A percentile compares a stretch with the other conserved stretches of the same genome.
Evolutionary conservation across 1,140 invertebrate genomes (phyloP).

Genomic region (Calliopsis andreniformis): DNA sequence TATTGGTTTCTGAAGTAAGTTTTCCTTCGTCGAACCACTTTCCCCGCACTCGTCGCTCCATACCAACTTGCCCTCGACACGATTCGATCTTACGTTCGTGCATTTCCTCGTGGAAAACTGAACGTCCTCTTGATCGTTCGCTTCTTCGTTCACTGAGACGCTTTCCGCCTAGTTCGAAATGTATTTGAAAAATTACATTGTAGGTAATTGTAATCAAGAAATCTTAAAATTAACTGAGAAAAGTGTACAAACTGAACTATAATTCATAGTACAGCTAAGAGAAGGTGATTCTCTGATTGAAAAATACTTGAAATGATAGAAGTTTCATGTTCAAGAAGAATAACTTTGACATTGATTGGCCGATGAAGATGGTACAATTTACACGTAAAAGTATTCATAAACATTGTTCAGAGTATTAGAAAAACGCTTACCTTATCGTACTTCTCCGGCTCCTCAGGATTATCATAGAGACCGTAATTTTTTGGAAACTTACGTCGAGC

Average conservation of each 20-base stretch:
- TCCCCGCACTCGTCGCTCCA: constrained; percentile 29
- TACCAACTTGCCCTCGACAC: neutral
- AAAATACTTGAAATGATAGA: no score
- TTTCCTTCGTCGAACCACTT: constrained; percentile 23
- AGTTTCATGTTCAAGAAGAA: no score
- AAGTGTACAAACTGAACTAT: no score
- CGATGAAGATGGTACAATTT: no score
- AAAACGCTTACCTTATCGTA: constrained; percentile 24
- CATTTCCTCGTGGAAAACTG: constrained; percentile 3
- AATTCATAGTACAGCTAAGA: no score
- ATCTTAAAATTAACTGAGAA: neutral
- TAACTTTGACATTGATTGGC: no score
- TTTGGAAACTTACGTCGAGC: constrained; percentile 72
- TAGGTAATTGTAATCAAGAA: neutral
- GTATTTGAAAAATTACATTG: neutral
- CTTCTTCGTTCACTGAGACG: neutral
- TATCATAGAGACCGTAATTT: constrained; percentile 56
- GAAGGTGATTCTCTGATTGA: no score
- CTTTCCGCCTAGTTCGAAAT: neutral
- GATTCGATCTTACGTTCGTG: neutral
- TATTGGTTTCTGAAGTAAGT: constrained; percentile 38
- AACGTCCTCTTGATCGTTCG: constrained; percentile 1
- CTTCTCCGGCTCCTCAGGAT: neutral
- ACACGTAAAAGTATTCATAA: neutral
- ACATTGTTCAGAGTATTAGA: neutral